Evolutionary conservation across 2,888 invertebrate species (phyloP).

Genomic region (Tridacna gigas): DNA sequence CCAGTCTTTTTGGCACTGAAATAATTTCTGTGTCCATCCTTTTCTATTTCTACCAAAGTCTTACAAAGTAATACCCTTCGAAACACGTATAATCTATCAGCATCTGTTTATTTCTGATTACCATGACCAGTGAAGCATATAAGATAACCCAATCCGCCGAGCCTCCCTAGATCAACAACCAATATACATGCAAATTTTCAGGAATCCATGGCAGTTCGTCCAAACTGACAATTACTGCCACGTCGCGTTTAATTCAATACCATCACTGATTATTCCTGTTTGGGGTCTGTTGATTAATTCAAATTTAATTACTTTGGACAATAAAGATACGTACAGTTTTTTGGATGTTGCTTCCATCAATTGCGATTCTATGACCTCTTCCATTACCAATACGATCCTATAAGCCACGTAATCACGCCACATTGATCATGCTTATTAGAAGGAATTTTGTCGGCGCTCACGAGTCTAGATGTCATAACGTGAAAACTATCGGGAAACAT

Average conservation of each 20-base stretch:
- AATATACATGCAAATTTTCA: conserved; percentile 66
- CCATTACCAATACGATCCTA: conserved; percentile 41
- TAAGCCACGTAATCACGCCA: conserved; percentile 27
- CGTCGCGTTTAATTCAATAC: conserved; percentile 67
- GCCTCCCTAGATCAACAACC: conserved; percentile 58
- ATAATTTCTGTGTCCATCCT: no score
- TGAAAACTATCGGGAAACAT: conserved; percentile 11
- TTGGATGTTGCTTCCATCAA: conserved; percentile 27
- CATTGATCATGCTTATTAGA: conserved; percentile 34
- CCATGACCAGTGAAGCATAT: conserved; percentile 48
- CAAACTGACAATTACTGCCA: conserved; percentile 60
- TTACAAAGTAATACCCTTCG: background rate
- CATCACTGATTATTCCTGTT: conserved; percentile 64
- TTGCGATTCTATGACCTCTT: conserved; percentile 38
- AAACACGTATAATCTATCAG: conserved; percentile 19
- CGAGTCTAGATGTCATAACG: conserved; percentile 35
- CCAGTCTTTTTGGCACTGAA: no score
- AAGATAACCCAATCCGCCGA: conserved; percentile 47
- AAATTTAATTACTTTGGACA: conserved; percentile 76
- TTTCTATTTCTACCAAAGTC: no score
- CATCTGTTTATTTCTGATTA: conserved; percentile 48
- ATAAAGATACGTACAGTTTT: conserved; percentile 58
- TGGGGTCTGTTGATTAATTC: conserved; percentile 78
- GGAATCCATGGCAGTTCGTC: conserved; percentile 3
- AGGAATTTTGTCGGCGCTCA: conserved; percentile 48